Conservation (phyloP, 2,113 vertebrate genomes). For the Athene cunicularia region DNA sequence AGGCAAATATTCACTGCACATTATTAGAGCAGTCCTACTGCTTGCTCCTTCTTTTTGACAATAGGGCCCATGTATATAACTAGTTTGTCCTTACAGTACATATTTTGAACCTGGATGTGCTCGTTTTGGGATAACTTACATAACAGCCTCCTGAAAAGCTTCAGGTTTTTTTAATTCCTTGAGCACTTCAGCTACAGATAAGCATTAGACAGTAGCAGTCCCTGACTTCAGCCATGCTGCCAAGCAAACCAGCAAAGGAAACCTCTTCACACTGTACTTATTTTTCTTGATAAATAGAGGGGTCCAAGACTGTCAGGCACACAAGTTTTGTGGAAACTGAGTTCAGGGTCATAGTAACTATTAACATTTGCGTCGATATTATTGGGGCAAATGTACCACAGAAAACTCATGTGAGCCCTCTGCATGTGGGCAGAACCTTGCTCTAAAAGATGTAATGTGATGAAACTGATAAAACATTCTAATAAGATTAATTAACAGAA, state of each 20-base stretch:
- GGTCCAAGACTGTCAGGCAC: background rate
- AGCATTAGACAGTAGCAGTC: background rate
- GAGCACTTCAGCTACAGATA: background rate
- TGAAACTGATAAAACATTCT: background rate
- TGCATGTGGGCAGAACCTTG: background rate
- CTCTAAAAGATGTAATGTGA: background rate
- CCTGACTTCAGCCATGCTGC: background rate
- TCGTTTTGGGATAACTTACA: background rate
- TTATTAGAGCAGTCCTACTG: background rate
- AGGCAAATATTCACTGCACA: background rate
- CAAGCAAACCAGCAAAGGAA: background rate
- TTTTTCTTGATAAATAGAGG: background rate
- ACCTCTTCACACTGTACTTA: background rate
- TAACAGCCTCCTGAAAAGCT: background rate
- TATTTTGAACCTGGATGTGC: background rate
- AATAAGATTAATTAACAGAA: background rate
- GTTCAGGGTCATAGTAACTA: background rate
- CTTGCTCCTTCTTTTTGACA: background rate
- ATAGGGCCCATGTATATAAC: fast-evolving
- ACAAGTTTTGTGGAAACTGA: background rate
- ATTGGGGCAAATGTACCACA: fast-evolving
- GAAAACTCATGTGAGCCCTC: background rate
- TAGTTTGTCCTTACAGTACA: background rate
- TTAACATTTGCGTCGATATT: background rate
- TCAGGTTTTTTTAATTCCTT: background rate